Conservation (phyloP, 2,113 vertebrate species). For the Prionailurus viverrinus region DNA sequence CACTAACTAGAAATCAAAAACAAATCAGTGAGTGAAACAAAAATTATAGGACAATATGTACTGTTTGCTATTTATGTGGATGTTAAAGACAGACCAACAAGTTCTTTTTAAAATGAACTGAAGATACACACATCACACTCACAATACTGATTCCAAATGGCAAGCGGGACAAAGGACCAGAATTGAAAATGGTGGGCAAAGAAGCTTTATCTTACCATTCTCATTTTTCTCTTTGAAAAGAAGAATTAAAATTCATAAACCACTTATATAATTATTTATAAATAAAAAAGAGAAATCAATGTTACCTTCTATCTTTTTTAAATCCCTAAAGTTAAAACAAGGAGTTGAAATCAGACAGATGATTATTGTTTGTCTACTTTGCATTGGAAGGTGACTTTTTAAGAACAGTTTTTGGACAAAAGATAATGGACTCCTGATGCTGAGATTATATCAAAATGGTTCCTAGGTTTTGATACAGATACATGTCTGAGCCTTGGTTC, state of each 20-base stretch:
- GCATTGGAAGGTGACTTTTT: background rate
- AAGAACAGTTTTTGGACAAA: background rate
- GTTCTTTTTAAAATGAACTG: background rate
- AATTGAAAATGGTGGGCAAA: background rate
- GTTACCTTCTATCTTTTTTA: background rate
- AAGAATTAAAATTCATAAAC: constrained; percentile 52
- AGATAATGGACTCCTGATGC: background rate
- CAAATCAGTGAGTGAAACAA: background rate
- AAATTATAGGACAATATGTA: background rate
- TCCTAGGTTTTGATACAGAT: background rate
- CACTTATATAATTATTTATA: background rate
- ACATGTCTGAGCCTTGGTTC: background rate
- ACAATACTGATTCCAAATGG: background rate
- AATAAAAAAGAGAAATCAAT: background rate
- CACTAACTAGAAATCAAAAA: background rate
- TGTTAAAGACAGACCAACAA: constrained; percentile 13
- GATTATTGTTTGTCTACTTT: background rate
- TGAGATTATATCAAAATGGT: background rate
- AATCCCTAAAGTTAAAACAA: constrained; percentile 10
- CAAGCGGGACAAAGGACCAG: background rate
- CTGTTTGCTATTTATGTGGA: background rate
- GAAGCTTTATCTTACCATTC: background rate
- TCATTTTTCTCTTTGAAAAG: constrained; percentile 33
- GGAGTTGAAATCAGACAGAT: background rate
- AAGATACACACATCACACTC: background rate